Percentiles rank a stretch among this genome's conserved stretches.
phyloP scores from a whole-genome alignment of 2,797 vertebrate species.

The Momotus momota region DNA sequence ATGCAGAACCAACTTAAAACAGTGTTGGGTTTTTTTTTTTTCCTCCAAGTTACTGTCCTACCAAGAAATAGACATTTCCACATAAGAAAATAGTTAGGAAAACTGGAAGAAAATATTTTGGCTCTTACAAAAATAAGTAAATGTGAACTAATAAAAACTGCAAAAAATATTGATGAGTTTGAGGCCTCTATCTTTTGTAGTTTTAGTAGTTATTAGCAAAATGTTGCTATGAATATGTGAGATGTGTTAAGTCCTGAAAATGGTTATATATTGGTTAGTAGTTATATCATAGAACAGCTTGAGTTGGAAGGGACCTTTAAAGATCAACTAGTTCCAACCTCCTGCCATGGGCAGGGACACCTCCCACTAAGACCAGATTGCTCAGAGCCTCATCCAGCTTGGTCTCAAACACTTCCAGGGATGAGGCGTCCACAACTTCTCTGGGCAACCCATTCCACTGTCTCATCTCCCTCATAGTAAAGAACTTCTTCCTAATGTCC shows the following conservation, averaged over 20 bases:
- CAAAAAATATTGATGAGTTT: not conserved
- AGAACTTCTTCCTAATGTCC: no score
- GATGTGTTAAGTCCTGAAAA: not conserved
- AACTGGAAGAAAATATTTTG: not conserved
- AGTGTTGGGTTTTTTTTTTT: not conserved
- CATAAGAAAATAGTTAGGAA: not conserved
- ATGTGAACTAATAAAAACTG: not conserved
- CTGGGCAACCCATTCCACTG: no score
- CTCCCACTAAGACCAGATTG: no score
- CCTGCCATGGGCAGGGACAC: no score
- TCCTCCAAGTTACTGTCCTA: fast-evolving
- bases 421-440: no score
- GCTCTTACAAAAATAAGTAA: not conserved
- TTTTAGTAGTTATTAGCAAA: not conserved
- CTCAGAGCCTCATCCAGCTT: no score
- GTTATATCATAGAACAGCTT: no score
- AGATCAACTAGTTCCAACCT: no score
- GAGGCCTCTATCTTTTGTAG: not conserved
- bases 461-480: no score
- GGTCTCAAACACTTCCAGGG: no score
- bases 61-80: not conserved
- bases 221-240: not conserved
- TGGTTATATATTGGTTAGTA: not conserved
- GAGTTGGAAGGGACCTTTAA: no score
- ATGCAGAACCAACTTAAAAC: not conserved